Evolutionary conservation across 2,797 vertebrate genomes (phyloP), one percentile per base, ranked within the genome.

Genomic region (Scolopax bukidnonensis): DNA sequence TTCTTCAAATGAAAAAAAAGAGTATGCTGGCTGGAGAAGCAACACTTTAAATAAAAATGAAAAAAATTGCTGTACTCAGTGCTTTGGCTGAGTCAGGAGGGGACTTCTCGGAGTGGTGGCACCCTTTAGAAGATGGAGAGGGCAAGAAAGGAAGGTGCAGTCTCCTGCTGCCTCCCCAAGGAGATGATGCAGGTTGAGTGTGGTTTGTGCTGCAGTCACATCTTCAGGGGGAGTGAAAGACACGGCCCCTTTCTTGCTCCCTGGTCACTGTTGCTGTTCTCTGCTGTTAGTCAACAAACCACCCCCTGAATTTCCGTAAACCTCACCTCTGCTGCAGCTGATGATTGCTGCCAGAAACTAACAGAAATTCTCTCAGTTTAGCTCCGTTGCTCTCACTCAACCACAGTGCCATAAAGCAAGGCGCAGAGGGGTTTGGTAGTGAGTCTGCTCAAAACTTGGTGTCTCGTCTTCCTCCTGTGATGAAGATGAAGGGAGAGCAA

Each of bases 361-460:
- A 33, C 11, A 12, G 6, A 4, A 36, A 24, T 41, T 73, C 32
- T 85, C 21, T 24, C 15, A 2, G 4, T 23, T 43, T 8, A 21
- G 16, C 14, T 71, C 27, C 53, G 24, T 61, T 54, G 13, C 30
- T 57, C 41, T 57, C 60, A 9, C 15, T 77, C 24, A 8, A 56
- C 1, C 1, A 9, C 65, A 32, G n/a, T 4, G 32, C 30, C 20
- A 3, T 7, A 67, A 43, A 68, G 51, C 17, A 56, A 61, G 67
- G 25, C 30, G 36, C 2, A 7, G 36, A 36, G 36, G 36, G 36
- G 36, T 24, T 64, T 69, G 30, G 20, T 54, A 47, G 19, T 16
- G 12, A 47, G 30, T 47, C 13, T 0, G 4, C 73, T 51, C n/a
- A 33, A 28, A 8, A 48, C 48, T 51, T n/a, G 0, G 5, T 59